A percentile compares a stretch with the other conserved stretches of the same genome.
These are phyloP conservation scores for Eupsilia transversa DNA, from an alignment of 2,888 invertebrate genomes.

Conservation along the genomic window DNA sequence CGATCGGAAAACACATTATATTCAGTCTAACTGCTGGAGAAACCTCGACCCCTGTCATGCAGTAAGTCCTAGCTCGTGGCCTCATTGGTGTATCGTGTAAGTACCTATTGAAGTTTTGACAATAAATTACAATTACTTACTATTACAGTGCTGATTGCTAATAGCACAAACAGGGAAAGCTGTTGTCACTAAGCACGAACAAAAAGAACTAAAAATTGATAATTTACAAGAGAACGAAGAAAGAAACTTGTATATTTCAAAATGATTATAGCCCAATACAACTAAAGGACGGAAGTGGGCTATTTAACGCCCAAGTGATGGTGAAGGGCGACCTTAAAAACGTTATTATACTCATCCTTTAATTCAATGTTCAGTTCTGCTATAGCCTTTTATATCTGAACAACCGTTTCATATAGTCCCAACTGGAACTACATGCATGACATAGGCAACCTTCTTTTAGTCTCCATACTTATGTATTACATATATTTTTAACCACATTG, in stretches of 20 bases:
- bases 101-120: no score
- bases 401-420: neutral
- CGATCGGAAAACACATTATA: neutral
- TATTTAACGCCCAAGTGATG: conserved; percentile 36
- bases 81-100: no score
- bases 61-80: no score
- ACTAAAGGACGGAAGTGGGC: conserved; percentile 54
- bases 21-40: no score
- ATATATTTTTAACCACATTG: no score
- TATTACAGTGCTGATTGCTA: neutral
- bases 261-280: conserved; percentile 15
- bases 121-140: no score
- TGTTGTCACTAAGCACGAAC: neutral
- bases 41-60: no score
- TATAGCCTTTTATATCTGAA: neutral
- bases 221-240: neutral
- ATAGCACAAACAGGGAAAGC: neutral
- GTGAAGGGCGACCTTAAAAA: conserved; percentile 27
- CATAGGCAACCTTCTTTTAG: neutral
- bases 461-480: neutral
- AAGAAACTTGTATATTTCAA: neutral
- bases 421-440: no score
- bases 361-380: conserved; percentile 23
- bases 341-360: conserved; percentile 2
- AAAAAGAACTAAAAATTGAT: neutral